phyloP scores from a whole-genome alignment of 2,888 invertebrate genomes.

The Andrena camellia region DNA sequence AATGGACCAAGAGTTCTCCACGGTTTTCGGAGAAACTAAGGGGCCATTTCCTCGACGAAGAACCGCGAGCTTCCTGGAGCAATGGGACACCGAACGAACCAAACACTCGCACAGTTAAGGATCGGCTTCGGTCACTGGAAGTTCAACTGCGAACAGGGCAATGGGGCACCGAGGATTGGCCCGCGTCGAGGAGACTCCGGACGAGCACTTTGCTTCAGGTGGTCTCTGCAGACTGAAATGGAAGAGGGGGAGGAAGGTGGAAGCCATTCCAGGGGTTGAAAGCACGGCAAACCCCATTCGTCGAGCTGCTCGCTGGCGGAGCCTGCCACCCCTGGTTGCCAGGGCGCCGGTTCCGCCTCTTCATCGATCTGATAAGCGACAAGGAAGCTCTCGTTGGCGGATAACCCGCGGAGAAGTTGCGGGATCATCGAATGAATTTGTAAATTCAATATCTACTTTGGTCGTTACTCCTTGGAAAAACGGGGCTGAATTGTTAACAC shows the following conservation, averaged over 20 bases:
- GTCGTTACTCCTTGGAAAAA: no score
- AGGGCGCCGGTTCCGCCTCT: constrained; percentile 79
- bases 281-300: constrained; percentile 70
- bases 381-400: constrained; percentile 33
- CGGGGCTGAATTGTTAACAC: no score
- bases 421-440: neutral
- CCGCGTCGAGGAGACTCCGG: neutral
- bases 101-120: neutral
- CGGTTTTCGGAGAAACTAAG: no score
- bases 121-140: no score
- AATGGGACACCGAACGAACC: neutral
- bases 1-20: no score
- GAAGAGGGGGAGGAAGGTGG: constrained; percentile 66
- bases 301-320: constrained; percentile 72
- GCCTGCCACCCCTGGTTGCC: constrained; percentile 73
- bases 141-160: neutral
- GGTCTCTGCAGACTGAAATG: constrained; percentile 70
- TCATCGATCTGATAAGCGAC: constrained; percentile 82
- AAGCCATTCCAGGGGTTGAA: constrained; percentile 74
- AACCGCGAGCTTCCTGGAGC: no score
- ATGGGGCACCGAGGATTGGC: neutral
- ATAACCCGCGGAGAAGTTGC: constrained; percentile 35
- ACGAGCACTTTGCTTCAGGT: constrained; percentile 62
- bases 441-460: neutral
- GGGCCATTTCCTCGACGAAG: no score